Evolutionary conservation across 2,797 vertebrate species (phyloP).

Genomic region (Eupleurogrammus muticus): DNA sequence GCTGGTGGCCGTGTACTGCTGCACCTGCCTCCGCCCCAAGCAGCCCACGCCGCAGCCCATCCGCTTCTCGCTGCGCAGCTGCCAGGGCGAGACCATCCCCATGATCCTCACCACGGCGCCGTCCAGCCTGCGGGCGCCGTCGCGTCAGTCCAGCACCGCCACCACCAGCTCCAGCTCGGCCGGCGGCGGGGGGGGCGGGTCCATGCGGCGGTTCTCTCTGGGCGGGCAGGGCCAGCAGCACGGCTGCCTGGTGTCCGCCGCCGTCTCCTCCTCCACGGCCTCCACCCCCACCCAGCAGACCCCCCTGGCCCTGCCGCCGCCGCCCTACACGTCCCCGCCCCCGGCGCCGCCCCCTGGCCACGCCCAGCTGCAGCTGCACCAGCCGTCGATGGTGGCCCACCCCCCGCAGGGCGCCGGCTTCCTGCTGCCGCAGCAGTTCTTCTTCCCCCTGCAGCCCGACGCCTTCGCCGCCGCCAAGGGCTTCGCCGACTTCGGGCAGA

Average conservation of each 20-base stretch:
- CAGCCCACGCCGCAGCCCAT: slow-evolving; percentile 92
- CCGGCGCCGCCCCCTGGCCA: slow-evolving; percentile 62
- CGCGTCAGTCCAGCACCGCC: slow-evolving; percentile 94
- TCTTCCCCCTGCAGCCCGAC: slow-evolving; percentile 91
- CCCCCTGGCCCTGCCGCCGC: slow-evolving; percentile 83
- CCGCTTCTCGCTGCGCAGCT: slow-evolving; percentile 93
- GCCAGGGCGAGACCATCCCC: slow-evolving; percentile 96
- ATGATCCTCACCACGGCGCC: slow-evolving; percentile 94
- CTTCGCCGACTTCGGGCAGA: slow-evolving; percentile 91
- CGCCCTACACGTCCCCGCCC: slow-evolving; percentile 81
- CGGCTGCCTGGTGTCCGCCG: slow-evolving; percentile 83
- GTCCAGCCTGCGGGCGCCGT: slow-evolving; percentile 88
- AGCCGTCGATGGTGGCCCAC: slow-evolving; percentile 70
- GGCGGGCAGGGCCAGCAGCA: slow-evolving; percentile 79
- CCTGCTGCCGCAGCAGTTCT: slow-evolving; percentile 92
- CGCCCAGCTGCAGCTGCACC: slow-evolving; percentile 78
- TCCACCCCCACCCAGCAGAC: slow-evolving; percentile 82
- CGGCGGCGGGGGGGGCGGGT: slow-evolving; percentile 87
- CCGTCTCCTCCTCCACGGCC: slow-evolving; percentile 83
- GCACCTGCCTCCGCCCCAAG: slow-evolving; percentile 96
- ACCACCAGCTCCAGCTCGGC: slow-evolving; percentile 95
- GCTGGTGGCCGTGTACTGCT: slow-evolving; percentile 95
- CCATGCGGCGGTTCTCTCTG: slow-evolving; percentile 89
- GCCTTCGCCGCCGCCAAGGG: slow-evolving; percentile 86
- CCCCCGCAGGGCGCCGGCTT: slow-evolving; percentile 81